Evolutionary conservation across 2,888 invertebrate species (phyloP).

Genomic region (Mantis religiosa): DNA sequence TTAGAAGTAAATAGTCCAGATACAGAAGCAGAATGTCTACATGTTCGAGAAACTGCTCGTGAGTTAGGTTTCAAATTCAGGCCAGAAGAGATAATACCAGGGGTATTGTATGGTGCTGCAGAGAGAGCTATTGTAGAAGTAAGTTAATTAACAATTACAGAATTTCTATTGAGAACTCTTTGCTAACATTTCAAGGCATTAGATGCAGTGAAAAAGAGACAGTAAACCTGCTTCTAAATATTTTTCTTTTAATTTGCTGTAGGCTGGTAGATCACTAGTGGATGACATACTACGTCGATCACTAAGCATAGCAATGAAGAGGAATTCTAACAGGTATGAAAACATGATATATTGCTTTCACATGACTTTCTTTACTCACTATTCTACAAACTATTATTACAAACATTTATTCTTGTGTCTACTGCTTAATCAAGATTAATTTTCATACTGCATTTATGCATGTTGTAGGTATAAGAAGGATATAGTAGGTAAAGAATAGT

Average conservation of each 20-base stretch:
- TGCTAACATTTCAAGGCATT: background rate
- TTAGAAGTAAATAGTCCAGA: constrained; percentile 35
- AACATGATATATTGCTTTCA: background rate
- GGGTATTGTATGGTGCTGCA: constrained; percentile 46
- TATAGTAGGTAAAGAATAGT: too few relatives aligned
- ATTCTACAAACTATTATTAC: too few relatives aligned
- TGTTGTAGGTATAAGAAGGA: too few relatives aligned
- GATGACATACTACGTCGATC: constrained; percentile 34
- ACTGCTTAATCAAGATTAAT: too few relatives aligned
- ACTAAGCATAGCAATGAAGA: constrained; percentile 31
- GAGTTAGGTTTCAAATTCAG: constrained; percentile 46
- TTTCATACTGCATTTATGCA: too few relatives aligned
- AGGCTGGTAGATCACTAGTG: constrained; percentile 32
- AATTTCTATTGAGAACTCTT: background rate
- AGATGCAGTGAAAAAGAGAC: too few relatives aligned
- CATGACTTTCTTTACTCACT: too few relatives aligned
- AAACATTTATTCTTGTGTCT: too few relatives aligned
- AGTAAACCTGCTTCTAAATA: background rate
- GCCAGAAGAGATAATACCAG: constrained; percentile 47
- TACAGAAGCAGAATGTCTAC: constrained; percentile 37
- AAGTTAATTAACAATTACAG: background rate
- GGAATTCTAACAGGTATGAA: constrained; percentile 29
- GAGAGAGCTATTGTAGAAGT: constrained; percentile 40
- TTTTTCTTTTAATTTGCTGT: background rate
- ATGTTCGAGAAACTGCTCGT: constrained; percentile 45